phyloP scores from a whole-genome alignment of 2,113 vertebrate species.

The Albula goreensis region DNA sequence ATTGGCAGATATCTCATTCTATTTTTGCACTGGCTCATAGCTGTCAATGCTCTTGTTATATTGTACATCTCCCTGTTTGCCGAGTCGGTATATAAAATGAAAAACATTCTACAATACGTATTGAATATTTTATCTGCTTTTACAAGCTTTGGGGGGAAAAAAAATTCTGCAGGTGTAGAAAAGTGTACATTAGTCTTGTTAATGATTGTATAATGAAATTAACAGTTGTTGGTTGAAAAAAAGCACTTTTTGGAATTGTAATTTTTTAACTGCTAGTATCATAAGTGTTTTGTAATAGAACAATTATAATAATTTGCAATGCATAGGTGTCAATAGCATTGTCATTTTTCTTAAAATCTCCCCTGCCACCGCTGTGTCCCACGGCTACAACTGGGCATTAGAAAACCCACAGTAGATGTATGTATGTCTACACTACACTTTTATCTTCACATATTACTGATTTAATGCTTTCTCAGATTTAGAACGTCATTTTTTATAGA shows the following conservation, averaged over 20 bases:
- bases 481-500: too few relatives aligned
- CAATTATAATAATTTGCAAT: constrained; percentile 56
- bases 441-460: too few relatives aligned
- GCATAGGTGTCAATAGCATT: constrained; percentile 37
- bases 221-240: constrained; percentile 67
- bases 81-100: constrained; percentile 68
- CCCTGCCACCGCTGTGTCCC: neutral
- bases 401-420: too few relatives aligned
- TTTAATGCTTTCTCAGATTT: too few relatives aligned
- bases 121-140: constrained; percentile 87
- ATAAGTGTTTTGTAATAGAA: constrained; percentile 56
- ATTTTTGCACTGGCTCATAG: constrained; percentile 74
- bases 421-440: too few relatives aligned
- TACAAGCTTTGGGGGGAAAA: constrained; percentile 61
- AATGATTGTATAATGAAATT: constrained; percentile 71
- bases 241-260: constrained; percentile 71
- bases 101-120: constrained; percentile 75
- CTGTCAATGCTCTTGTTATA: constrained; percentile 77
- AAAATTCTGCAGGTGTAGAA: constrained; percentile 68
- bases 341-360: constrained; percentile 29
- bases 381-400: neutral
- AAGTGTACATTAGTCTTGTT: constrained; percentile 72
- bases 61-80: constrained; percentile 73
- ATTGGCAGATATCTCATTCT: constrained; percentile 70
- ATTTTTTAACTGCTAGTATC: constrained; percentile 63